A percentile compares a stretch with the other conserved stretches of the same genome.
These are phyloP conservation scores for Ornithoptera alexandrae DNA, from an alignment of 2,888 invertebrate species.

Conservation along the genomic window DNA sequence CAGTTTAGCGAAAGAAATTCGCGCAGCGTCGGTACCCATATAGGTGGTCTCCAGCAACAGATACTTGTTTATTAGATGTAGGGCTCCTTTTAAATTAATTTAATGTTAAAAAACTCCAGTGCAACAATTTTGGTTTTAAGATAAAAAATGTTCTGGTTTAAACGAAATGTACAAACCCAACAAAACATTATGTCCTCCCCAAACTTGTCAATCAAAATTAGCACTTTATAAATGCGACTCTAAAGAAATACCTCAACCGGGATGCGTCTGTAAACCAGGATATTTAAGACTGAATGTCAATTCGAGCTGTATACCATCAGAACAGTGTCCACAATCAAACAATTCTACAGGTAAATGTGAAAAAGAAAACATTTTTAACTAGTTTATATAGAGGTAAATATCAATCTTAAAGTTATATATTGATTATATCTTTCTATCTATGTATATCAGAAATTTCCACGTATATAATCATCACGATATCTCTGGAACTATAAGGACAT, in stretches of 20 bases:
- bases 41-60: too few relatives aligned
- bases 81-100: too few relatives aligned
- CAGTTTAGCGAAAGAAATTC: too few relatives aligned
- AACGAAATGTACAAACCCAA: constrained; percentile 8
- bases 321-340: constrained; percentile 8
- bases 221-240: constrained; percentile 16
- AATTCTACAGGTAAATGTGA: background rate
- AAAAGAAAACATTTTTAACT: background rate
- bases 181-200: constrained; percentile 13
- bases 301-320: constrained; percentile 18
- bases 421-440: too few relatives aligned
- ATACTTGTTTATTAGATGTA: too few relatives aligned
- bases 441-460: too few relatives aligned
- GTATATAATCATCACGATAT: too few relatives aligned
- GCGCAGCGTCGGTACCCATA: too few relatives aligned
- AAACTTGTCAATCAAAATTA: constrained; percentile 6
- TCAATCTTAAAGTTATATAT: too few relatives aligned
- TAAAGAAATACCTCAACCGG: constrained; percentile 8
- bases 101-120: too few relatives aligned
- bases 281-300: constrained; percentile 16
- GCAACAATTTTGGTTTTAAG: background rate
- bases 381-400: too few relatives aligned
- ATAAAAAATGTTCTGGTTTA: constrained; percentile 10
- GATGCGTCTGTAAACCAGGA: constrained; percentile 17
- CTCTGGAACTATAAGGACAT: too few relatives aligned